Percentiles rank a stretch among this genome's conserved stretches.
These are phyloP conservation scores for Idris sp. DNA, from an alignment of 1,140 invertebrate genomes.

Conservation along the genomic window DNA sequence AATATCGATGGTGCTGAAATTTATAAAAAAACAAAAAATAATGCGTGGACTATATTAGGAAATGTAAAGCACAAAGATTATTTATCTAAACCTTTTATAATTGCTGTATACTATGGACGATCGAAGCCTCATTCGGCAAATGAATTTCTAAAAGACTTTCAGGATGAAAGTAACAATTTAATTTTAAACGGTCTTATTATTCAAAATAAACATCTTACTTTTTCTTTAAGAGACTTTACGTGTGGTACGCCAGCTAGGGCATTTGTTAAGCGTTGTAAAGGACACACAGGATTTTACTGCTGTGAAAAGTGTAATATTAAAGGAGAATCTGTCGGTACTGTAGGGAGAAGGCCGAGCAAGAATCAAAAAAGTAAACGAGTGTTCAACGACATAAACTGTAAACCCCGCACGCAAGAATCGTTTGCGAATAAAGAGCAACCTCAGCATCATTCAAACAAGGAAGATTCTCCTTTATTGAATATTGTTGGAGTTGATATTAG, in stretches of 20 bases:
- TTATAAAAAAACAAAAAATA: too few species aligned
- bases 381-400: slow-evolving; percentile 18
- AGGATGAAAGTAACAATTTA: not conserved
- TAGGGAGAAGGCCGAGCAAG: not conserved
- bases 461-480: slow-evolving; percentile 27
- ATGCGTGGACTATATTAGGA: too few species aligned
- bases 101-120: too few species aligned
- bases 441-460: slow-evolving; percentile 27
- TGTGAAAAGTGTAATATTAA: slow-evolving; percentile 27
- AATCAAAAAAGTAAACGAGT: slow-evolving; percentile 1
- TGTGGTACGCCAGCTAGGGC: slow-evolving; percentile 3
- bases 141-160: too few species aligned
- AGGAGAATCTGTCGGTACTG: slow-evolving; percentile 21
- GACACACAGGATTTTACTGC: slow-evolving; percentile 23
- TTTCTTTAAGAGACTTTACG: not conserved
- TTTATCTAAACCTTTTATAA: too few species aligned
- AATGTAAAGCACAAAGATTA: too few species aligned
- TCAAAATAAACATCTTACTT: not conserved
- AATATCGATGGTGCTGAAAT: too few species aligned
- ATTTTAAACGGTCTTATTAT: slow-evolving; percentile 4
- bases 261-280: slow-evolving; percentile 3
- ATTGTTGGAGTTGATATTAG: slow-evolving; percentile 29
- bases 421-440: slow-evolving; percentile 21
- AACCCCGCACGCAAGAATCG: slow-evolving; percentile 17
- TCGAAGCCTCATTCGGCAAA: too few species aligned